A percentile compares a stretch with the other conserved stretches of the same genome.
phyloP scores from a whole-genome alignment of 2,888 invertebrate genomes.

The Xanthorhoe designata region DNA sequence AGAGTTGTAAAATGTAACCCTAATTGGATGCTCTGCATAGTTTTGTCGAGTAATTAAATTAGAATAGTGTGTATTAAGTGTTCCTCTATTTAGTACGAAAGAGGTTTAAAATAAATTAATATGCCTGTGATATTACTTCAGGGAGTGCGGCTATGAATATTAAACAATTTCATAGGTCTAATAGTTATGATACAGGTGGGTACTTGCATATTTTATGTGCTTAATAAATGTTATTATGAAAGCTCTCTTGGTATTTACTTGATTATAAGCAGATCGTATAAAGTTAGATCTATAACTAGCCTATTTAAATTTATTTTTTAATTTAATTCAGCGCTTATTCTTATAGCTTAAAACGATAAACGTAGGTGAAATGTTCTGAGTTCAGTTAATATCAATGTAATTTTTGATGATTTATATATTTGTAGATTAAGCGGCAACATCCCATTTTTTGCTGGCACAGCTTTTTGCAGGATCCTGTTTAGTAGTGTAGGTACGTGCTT shows the following conservation, averaged over 20 bases:
- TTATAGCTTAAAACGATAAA: too few species aligned
- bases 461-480: too few species aligned
- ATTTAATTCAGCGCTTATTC: too few species aligned
- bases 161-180: conserved; percentile 12
- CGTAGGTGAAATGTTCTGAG: too few species aligned
- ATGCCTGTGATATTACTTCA: conserved; percentile 13
- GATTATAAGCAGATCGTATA: neutral
- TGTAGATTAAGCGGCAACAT: too few species aligned
- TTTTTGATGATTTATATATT: too few species aligned
- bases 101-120: conserved; percentile 16
- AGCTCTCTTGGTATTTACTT: neutral
- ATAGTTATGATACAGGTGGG: neutral
- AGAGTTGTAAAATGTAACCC: conserved; percentile 11
- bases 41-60: conserved; percentile 18
- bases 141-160: conserved; percentile 16
- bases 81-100: conserved; percentile 8
- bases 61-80: conserved; percentile 14
- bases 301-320: too few species aligned
- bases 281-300: too few species aligned
- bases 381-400: too few species aligned
- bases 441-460: too few species aligned
- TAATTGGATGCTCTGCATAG: conserved; percentile 17
- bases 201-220: neutral
- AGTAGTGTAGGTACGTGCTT: too few species aligned
- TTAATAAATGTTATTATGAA: neutral